Evolutionary conservation across 2,113 vertebrate species (phyloP), one percentile per base, ranked within the genome.

Genomic region (Aspidoscelis tigris): DNA sequence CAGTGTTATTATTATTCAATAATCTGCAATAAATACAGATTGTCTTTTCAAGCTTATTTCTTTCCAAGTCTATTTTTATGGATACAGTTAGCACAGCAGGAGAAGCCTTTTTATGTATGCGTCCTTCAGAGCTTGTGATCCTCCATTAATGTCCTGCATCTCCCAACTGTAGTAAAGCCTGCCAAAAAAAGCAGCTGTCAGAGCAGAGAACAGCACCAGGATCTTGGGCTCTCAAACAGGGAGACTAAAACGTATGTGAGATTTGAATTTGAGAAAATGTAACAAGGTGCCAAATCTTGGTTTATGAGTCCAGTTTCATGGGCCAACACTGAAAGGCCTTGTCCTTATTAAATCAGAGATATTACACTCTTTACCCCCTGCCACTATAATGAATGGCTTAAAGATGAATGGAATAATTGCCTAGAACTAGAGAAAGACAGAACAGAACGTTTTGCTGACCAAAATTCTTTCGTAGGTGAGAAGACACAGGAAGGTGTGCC

Each of bases 131-230:
- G 0, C 0, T 61, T 64, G 58, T 61, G 58, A 70, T 70, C 33
- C 69, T 70, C 69, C 69, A 70, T 70, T 16, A 70, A 70, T 83
- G 88, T 53, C 76, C 86, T 83, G 85, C 80, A 86, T 73, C 82
- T 58, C 84, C 78, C 71, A 44, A 73, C 43, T 24, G 41, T 71
- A 41, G 3, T 82, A 84, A 72, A 66, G 50, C 1, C 11, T 87
- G 92, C 39, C 91, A 88, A 89, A 85, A 76, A 75, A 21, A 80
- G 86, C 87, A 73, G 89, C 78, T 87, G 72, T 74, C 0, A 0
- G 74, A 83, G 76, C 78, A 86, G 86, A 74, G 73, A 72, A 5
- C 69, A 78, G 76, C 84, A 71, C 6, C 22, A 69, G 84, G 76
- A 39, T 39, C 73, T 68, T 80, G 44, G 61, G 68, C 64, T 77